Evolutionary conservation across 2,797 vertebrate species (phyloP), one percentile per base, ranked within the genome.

Genomic region (Limosa lapponica): DNA sequence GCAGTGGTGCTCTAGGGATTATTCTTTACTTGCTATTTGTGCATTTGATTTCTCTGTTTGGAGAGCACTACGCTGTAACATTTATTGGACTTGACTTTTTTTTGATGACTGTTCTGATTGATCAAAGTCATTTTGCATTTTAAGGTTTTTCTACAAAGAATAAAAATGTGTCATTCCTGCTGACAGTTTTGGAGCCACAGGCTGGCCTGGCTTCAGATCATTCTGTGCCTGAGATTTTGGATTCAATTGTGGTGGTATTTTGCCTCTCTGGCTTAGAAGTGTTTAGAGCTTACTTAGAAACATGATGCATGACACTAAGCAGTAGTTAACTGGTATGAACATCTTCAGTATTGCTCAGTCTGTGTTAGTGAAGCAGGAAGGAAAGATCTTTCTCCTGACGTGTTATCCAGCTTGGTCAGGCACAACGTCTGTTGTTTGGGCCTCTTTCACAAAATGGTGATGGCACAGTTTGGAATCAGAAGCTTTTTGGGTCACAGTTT

Each of bases 231-330:
- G 36, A 73, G 34, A 9, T 74, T 86, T 90, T 84, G 44, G 37
- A 48, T 43, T 82, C n/a, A 36, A 1, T 1, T 55, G 32, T 23
- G 22, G 30, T 58, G 10, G 32, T 57, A 39, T 58, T 75, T 91
- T 91, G 69, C 36, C 23, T 79, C 8, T 51, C 54, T 72, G 58
- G 19, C 43, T 59, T 54, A 71, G 39, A 70, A 83, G n/a, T n/a
- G 16, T 27, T 78, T 66, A 69, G 55, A 83, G 36, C 39, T 73
- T 51, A 13, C 28, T 83, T 32, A 51, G 70, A 55, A 82, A 62
- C 2, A 1, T 17, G 28, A 22, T 10, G 3, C 0, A 0, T 43
- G 75, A 48, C 36, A 20, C 17, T 36, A 28, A 81, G 34, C 10
- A 4, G 44, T 30, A 74, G 23, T 79, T 69, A 67, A 9, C 37